Conservation (phyloP, 2,797 vertebrate species). For the Neomorphus geoffroyi region DNA sequence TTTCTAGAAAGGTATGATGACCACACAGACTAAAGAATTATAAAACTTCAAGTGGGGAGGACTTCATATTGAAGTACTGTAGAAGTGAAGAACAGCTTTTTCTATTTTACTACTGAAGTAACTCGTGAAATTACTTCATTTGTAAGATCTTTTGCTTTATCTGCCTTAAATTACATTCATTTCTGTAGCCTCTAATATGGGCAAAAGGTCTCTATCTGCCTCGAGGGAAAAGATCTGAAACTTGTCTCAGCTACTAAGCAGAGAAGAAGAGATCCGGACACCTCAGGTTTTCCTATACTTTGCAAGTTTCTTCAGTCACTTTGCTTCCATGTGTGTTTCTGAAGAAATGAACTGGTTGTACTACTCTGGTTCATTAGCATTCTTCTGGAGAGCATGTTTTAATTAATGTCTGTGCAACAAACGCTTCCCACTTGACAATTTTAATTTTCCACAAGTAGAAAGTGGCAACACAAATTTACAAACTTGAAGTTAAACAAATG, state of each 20-base stretch:
- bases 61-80: not conserved
- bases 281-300: not conserved
- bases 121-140: not conserved
- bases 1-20: not conserved
- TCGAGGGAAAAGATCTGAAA: not conserved
- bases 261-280: not conserved
- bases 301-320: not conserved
- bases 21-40: not conserved
- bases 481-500: not conserved
- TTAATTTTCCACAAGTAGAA: not conserved
- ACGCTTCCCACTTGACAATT: accelerated
- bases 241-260: not conserved
- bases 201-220: not conserved
- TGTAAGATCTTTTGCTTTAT: not conserved
- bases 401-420: not conserved
- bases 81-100: not conserved
- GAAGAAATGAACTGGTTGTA: not conserved
- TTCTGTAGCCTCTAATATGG: not conserved
- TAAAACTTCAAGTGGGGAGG: not conserved
- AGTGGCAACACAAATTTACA: not conserved
- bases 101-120: not conserved
- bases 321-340: not conserved
- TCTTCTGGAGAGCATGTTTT: not conserved
- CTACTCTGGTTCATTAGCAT: not conserved
- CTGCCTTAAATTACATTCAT: not conserved